Evolutionary conservation across 2,113 vertebrate genomes (phyloP).

Genomic region (Phocoena phocoena): DNA sequence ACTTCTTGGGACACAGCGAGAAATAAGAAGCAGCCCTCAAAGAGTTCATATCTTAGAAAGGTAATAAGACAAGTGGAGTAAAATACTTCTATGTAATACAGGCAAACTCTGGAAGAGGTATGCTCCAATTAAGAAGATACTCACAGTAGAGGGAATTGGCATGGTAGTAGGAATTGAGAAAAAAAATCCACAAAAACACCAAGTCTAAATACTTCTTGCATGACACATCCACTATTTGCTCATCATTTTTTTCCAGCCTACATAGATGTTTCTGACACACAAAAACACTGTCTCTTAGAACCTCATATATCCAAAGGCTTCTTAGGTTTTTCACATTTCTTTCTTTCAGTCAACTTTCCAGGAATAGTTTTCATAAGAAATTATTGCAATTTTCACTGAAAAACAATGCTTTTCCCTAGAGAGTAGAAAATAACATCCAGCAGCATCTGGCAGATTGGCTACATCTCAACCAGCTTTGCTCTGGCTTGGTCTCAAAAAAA

Average conservation of each 20-base stretch:
- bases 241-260: neutral
- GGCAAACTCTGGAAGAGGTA: neutral
- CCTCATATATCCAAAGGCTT: neutral
- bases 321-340: neutral
- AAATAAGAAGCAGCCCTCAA: neutral
- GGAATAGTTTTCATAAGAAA: conserved; percentile 7
- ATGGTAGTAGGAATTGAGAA: neutral
- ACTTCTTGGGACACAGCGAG: neutral
- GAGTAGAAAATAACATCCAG: neutral
- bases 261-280: neutral
- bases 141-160: neutral
- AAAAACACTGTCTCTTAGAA: neutral
- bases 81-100: neutral
- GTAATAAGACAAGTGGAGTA: neutral
- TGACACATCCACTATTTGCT: neutral
- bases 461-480: neutral
- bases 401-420: conserved; percentile 4
- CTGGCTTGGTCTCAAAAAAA: neutral
- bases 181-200: neutral
- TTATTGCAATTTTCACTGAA: neutral
- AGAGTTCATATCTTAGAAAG: neutral
- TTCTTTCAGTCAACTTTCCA: neutral
- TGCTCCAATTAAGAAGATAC: neutral
- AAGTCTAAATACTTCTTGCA: neutral
- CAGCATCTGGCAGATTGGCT: conserved; percentile 26